Base-by-base conservation (phyloP, 2,888 invertebrate species). In the Drosophila ezoana region DNA sequence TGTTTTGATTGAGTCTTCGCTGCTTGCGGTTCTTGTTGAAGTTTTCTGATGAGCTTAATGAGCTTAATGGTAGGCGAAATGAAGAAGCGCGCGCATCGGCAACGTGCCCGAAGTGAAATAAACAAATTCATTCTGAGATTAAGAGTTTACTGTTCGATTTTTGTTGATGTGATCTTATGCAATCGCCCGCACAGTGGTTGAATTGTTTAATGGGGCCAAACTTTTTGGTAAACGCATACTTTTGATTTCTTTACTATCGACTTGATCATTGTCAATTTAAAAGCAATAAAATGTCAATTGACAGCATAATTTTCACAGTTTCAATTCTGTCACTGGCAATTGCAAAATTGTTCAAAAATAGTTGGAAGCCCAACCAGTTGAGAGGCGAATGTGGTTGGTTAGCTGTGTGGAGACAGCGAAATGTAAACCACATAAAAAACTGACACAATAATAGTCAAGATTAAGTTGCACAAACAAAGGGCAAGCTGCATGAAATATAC, bases 201-300 rank as follows among this genome's bases (percentile, higher is more conserved):
- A 79, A 28, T 44, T 58, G 45, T 47, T 61, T 45, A 56, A 63
- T 75, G 35, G 40, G 43, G 14, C 37, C 8, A 32, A 37, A 43
- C 10, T 8, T 28, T 28, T 28, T 2, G 1, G 9, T 57, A 65
- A 49, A 48, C 23, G 41, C n/a, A 51, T 18, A 68, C 37, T 67
- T 68, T 79, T 47, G 60, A 69, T 54, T 60, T 62, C 13, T 49
- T 8, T 48, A 4, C 58, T 38, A 35, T 53, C 32, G 14, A 44
- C 47, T 52, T 16, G 43, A 76, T 60, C 33, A 38, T 48, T 32
- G 56, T 60, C 89, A 84, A 84, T 84, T 84, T 76, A 86, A 84
- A 89, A 84, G 80, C 87, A 56, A 84, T 89, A 84, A 89, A 84
- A 82, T 66, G 54, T 54, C 89, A 89, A 84, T 84, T 84, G 89